phyloP scores from a whole-genome alignment of 2,113 vertebrate species.

The Alaudala cheleensis region DNA sequence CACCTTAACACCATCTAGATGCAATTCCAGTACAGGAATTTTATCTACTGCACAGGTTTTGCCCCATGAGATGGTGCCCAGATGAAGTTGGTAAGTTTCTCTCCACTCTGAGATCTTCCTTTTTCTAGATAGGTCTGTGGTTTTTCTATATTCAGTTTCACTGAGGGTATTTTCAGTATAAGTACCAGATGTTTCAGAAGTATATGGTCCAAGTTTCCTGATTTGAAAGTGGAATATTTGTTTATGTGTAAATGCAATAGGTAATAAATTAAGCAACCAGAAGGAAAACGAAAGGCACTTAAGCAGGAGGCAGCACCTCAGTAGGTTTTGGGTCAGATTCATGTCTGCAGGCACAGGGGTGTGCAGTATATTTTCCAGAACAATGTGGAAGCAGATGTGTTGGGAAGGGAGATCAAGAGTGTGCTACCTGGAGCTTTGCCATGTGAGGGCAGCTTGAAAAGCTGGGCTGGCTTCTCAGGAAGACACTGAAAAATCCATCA shows the following conservation, averaged over 20 bases:
- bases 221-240: conserved; percentile 16
- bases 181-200: not conserved
- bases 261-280: conserved; percentile 17
- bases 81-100: not conserved
- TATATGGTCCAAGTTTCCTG: not conserved
- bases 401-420: not conserved
- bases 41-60: not conserved
- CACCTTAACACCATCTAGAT: not conserved
- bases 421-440: conserved; percentile 2
- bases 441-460: conserved; percentile 18
- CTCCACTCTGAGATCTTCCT: not conserved
- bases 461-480: not conserved
- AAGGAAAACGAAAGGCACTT: not conserved
- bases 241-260: conserved; percentile 10
- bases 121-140: not conserved
- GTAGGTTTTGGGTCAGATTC: conserved; percentile 17
- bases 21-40: not conserved
- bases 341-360: not conserved
- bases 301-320: not conserved
- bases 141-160: not conserved
- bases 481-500: conserved; percentile 1
- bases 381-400: conserved; percentile 32
- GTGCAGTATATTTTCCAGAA: not conserved
- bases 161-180: not conserved
- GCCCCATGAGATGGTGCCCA: not conserved